Base-by-base conservation (phyloP, 2,888 invertebrate species). In the Drosophila neutralis region DNA sequence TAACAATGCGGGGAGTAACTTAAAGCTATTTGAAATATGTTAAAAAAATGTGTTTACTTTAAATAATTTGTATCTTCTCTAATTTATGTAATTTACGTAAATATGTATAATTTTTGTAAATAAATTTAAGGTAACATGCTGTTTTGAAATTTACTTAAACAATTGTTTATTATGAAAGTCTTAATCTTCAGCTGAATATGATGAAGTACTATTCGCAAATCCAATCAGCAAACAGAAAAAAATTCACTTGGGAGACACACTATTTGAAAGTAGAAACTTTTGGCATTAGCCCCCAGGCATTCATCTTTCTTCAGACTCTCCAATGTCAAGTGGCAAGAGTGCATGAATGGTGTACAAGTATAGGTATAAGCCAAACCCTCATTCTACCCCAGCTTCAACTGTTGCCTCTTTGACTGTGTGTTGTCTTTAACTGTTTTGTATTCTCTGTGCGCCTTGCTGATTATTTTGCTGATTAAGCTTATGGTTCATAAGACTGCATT, bases 391-490 rank as follows among this genome's bases (percentile, higher is more conserved):
- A 45, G 29, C 49, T 38, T 35, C 31, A 18, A 18, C 33, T 61
- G 13, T 48, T 52, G n/a, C 29, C 35, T 63, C 29, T 63, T 56
- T 60, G 62, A 35, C 45, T 53, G 65, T 52, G 29, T 69, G 52
- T 40, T 75, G 52, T 45, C 51, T 61, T 64, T 36, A 49, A 62
- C 60, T 61, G 49, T 54, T 29, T 57, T 53, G 38, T 24, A 42
- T 52, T 40, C 57, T 40, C 15, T 24, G 15, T 51, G 48, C 33
- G 64, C 77, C 73, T 66, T 42, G 77, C 84, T 80, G 85, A 86
- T 86, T 80, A 89, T 73, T 77, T 77, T 35, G 61, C 77, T 75
- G 86, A 88, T 90, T 88, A 83, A 64, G 72, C 85, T 89, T 87
- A 87, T 89, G 89, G 80, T 68, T 86, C 84, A 86, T 87, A 87